Base-by-base conservation (phyloP, 2,888 invertebrate genomes). In the Syrphus vitripennis region DNA sequence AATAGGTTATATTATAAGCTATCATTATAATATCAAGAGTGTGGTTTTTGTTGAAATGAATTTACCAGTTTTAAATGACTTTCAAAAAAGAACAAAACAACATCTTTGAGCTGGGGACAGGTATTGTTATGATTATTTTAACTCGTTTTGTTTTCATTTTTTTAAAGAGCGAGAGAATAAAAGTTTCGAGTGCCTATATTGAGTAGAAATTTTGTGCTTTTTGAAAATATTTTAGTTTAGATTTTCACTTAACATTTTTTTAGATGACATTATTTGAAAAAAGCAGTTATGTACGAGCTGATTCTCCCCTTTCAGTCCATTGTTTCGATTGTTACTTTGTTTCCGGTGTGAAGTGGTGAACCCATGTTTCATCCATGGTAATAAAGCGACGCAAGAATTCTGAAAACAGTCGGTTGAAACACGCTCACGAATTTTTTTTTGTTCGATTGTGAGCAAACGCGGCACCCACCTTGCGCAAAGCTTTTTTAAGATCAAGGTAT, bases 71-170 rank as follows among this genome's bases (percentile, higher is more conserved):
- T 71, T 75, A 63, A 84, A 71, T 55, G 65, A 70, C 75, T 83
- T 83, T 79, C 71, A 75, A 79, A 71, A 76, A 80, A 71, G 63
- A 84, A 83, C 70, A 69, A 83, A 70, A 83, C 74, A 40, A 65
- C 70, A 14, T 3, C 24, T 3, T 50, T 24, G 21, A n/a, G 61
- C n/a, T n/a, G n/a, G n/a, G n/a, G n/a, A n/a, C 57, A 75, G 79
- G 70, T 75, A 75, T 65, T 78, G 40, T 59, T 29, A 61, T 45
- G 40, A 37, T 45, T n/a, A 63, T 16, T 53, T 79, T 48, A 63
- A 53, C 31, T 65, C 59, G 31, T 48, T 61, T 59, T 53, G 42
- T 55, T 48, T 57, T 67, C 31, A 55, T 45, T 63, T 80, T 19
- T 16, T 10, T 48, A 21, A 21, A 21, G 6, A 24, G 14, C 14